These are phyloP conservation scores for Cremastinae sp. DNA, from an alignment of 2,888 invertebrate genomes.

Conservation along the genomic window DNA sequence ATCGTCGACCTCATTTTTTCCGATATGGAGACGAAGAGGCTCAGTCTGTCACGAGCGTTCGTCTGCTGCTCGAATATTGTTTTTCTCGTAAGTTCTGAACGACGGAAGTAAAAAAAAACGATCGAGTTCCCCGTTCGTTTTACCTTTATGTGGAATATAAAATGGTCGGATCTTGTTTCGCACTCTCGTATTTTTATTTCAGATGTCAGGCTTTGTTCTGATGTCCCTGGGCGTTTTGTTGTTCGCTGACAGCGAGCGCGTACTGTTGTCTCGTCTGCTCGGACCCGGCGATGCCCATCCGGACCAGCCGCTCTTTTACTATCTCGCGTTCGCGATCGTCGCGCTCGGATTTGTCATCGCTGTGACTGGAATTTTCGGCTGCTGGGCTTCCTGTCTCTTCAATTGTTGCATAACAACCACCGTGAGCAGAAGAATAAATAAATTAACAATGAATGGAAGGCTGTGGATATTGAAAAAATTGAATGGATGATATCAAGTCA, in stretches of 20 bases:
- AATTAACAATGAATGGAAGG: no score
- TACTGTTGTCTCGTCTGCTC: conserved; percentile 87
- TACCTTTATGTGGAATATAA: neutral
- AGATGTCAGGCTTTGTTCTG: conserved; percentile 88
- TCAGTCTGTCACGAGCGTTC: conserved; percentile 71
- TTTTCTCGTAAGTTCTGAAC: conserved; percentile 73
- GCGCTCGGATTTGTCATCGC: conserved; percentile 86
- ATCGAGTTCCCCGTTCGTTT: neutral
- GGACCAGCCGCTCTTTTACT: conserved; percentile 89
- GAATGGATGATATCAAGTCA: no score
- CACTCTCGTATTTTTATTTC: conserved; percentile 69
- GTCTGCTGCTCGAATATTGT: conserved; percentile 77
- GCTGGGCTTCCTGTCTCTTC: conserved; percentile 90
- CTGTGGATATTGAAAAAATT: no score
- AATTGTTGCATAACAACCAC: conserved; percentile 87
- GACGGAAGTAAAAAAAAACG: neutral
- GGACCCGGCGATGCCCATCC: conserved; percentile 84
- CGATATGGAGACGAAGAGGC: conserved; percentile 68
- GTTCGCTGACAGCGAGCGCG: conserved; percentile 86
- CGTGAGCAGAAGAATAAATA: conserved; percentile 81
- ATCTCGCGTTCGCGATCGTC: conserved; percentile 87
- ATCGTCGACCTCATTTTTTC: conserved; percentile 6
- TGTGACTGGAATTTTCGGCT: conserved; percentile 87
- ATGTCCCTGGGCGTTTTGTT: conserved; percentile 88
- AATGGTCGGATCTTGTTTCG: neutral